Percentiles rank a stretch among this genome's conserved stretches.
Evolutionary conservation across 2,113 vertebrate species (phyloP).

Genomic region (Macheiramphus alcinus): DNA sequence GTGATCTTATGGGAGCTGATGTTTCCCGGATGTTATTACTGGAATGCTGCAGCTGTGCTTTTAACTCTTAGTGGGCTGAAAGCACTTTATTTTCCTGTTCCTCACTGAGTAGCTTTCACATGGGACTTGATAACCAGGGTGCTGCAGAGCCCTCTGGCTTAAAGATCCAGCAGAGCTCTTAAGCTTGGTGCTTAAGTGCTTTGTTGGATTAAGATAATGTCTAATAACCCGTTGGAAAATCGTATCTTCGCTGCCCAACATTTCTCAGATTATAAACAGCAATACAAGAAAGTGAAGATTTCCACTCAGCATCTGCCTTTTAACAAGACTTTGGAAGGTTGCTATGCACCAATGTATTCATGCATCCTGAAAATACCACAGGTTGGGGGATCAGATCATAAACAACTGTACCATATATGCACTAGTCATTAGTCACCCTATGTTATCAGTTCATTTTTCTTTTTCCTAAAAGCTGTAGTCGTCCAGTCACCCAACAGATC

Average conservation of each 20-base stretch:
- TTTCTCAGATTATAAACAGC: neutral
- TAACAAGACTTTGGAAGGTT: neutral
- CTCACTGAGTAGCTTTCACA: neutral
- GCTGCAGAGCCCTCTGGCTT: neutral
- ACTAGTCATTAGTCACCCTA: neutral
- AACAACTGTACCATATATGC: neutral
- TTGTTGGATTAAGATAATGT: neutral
- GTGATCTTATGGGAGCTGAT: conserved; percentile 17
- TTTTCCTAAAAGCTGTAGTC: neutral
- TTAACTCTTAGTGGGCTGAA: conserved; percentile 17
- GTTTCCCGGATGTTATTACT: conserved; percentile 16
- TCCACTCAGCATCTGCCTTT: neutral
- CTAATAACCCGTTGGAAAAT: neutral
- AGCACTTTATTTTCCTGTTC: neutral
- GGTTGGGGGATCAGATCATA: neutral
- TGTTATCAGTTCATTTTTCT: neutral
- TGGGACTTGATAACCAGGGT: neutral
- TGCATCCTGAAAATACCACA: neutral
- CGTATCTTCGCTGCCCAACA: neutral
- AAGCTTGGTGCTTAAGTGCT: neutral
- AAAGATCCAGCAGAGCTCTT: neutral
- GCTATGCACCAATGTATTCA: neutral
- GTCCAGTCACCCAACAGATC: neutral
- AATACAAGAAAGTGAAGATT: neutral
- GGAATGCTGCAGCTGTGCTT: conserved; percentile 32